phyloP scores from a whole-genome alignment of 2,888 invertebrate genomes.

The Macrosoma leucophasiata region DNA sequence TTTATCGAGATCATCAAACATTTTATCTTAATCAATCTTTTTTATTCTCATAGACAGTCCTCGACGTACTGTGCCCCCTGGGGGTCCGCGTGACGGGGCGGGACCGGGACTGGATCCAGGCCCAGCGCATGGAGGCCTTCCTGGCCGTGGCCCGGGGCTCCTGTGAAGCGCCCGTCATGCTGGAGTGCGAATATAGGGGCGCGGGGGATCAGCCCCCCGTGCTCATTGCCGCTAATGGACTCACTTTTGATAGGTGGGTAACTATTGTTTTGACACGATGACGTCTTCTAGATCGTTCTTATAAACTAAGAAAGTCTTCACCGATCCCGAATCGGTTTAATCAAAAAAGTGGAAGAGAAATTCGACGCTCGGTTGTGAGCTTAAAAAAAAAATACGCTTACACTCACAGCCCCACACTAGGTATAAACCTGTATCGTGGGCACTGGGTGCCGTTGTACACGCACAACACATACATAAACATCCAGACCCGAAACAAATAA shows the following conservation, averaged over 20 bases:
- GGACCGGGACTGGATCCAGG: constrained; percentile 79
- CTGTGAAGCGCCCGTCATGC: constrained; percentile 77
- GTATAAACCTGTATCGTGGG: too few species aligned
- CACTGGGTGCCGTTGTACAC: too few species aligned
- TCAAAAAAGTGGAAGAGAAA: too few species aligned
- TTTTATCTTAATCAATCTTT: too few species aligned
- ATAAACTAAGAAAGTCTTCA: too few species aligned
- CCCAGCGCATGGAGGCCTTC: constrained; percentile 79
- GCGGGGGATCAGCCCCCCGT: constrained; percentile 70
- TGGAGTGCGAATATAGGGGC: constrained; percentile 78
- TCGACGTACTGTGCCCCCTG: constrained; percentile 78
- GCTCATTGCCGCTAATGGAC: constrained; percentile 80
- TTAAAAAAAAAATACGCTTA: too few species aligned
- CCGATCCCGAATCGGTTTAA: too few species aligned
- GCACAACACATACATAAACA: too few species aligned
- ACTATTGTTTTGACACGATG: neutral
- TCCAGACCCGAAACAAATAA: too few species aligned
- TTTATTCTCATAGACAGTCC: constrained; percentile 59
- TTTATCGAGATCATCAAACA: too few species aligned
- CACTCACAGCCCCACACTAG: too few species aligned
- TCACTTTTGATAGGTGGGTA: constrained; percentile 74
- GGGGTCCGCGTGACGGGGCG: constrained; percentile 69
- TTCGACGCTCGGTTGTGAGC: too few species aligned
- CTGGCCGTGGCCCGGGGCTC: constrained; percentile 82
- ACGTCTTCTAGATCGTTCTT: neutral